These are phyloP conservation scores for Lepetodrilus schrolli DNA, from an alignment of 2,888 invertebrate genomes.

Conservation along the genomic window DNA sequence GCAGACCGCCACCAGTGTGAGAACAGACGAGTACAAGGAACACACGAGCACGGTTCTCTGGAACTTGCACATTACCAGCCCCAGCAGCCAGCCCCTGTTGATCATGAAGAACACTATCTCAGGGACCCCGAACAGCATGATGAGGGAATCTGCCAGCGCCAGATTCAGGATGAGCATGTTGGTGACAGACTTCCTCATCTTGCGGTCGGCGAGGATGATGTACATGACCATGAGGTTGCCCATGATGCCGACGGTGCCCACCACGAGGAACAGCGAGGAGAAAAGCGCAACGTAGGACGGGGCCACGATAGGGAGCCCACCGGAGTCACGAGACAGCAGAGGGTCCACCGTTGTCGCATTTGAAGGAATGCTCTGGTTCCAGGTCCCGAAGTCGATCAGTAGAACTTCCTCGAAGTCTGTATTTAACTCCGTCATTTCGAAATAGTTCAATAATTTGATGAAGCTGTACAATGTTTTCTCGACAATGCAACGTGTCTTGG, in stretches of 20 bases:
- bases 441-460: too few species aligned
- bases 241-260: conserved; percentile 71
- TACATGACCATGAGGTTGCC: conserved; percentile 74
- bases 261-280: conserved; percentile 66
- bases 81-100: conserved; percentile 72
- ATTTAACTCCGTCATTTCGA: too few species aligned
- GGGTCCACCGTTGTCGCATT: not conserved
- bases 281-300: conserved; percentile 73
- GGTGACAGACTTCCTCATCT: conserved; percentile 72
- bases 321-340: not conserved
- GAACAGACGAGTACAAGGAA: conserved; percentile 76
- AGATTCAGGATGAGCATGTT: conserved; percentile 74
- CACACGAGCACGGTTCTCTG: conserved; percentile 75
- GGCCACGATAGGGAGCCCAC: conserved; percentile 58
- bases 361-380: not conserved
- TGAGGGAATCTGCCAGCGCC: conserved; percentile 71
- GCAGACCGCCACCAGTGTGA: conserved; percentile 76
- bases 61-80: conserved; percentile 71
- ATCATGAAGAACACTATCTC: conserved; percentile 73
- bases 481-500: too few species aligned
- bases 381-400: not conserved
- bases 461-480: too few species aligned
- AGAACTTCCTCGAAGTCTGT: not conserved
- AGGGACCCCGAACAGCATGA: conserved; percentile 74
- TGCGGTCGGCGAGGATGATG: conserved; percentile 69